phyloP scores from a whole-genome alignment of 2,113 vertebrate genomes.

The Daboia siamensis region DNA sequence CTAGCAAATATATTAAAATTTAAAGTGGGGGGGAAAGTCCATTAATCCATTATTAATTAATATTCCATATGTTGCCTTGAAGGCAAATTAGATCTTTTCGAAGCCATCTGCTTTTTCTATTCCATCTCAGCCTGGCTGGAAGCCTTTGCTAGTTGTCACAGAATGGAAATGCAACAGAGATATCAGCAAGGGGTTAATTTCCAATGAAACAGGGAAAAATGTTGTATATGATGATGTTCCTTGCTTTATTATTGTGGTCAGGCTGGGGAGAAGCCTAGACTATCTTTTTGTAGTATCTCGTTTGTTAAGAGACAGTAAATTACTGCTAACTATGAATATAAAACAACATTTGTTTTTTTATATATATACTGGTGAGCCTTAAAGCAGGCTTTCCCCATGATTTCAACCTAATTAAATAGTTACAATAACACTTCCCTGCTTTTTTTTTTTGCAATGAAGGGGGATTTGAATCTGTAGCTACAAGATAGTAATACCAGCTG shows the following conservation, averaged over 20 bases:
- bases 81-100: slow-evolving; percentile 49
- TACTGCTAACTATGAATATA: neutral
- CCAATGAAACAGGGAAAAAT: neutral
- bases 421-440: neutral
- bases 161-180: slow-evolving; percentile 1
- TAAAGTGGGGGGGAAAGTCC: slow-evolving; percentile 42
- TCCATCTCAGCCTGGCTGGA: slow-evolving; percentile 25
- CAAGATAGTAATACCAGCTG: too few species aligned
- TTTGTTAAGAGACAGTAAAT: neutral
- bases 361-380: neutral
- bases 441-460: neutral
- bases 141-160: neutral
- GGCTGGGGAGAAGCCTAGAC: neutral
- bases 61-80: slow-evolving; percentile 48
- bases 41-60: slow-evolving; percentile 69
- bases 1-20: slow-evolving; percentile 47
- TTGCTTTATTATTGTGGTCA: neutral
- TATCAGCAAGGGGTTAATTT: neutral
- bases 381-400: neutral
- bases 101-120: slow-evolving; percentile 53
- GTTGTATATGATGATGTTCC: neutral
- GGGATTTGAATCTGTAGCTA: neutral
- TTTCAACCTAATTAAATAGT: neutral
- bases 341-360: neutral
- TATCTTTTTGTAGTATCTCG: neutral